Evolutionary conservation across 2,797 vertebrate genomes (phyloP), one percentile per base, ranked within the genome.

Genomic region (Antrozous pallidus): DNA sequence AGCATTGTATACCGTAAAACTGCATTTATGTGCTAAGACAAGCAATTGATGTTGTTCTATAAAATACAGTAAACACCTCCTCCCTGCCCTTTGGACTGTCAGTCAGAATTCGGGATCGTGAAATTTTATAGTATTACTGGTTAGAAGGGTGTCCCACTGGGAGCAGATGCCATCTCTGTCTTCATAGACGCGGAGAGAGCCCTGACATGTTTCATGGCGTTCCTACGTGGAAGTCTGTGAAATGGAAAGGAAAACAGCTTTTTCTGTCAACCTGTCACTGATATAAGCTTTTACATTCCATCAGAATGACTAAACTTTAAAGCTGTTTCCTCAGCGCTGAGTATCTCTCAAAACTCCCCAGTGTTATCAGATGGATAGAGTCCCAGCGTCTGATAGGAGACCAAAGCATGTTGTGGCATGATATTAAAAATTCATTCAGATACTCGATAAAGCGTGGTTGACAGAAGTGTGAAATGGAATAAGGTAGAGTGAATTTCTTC

Each of bases 191-290:
- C 98, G 92, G 97, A 98, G 97, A 98, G 98, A 98, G 98, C 96
- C 98, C 98, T 98, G 98, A 98, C 98, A 98, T 98, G 98, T 99
- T 98, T 98, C 98, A 98, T 98, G 98, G 98, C 98, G 97, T 98
- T 98, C 98, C 97, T 98, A 98, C 97, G 98, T 98, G 98, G 98
- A 98, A 98, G 98, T 98, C 98, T 98, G 98, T 98, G 98, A 98
- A 98, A 98, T 98, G 98, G 98, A 98, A 98, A 98, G 98, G 98
- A 98, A 98, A 98, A 99, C 98, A 98, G 98, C 98, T 98, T 98
- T 98, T 98, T 98, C 98, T 99, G 98, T 98, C 98, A 98, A 98
- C 98, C 98, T 99, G 98, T 99, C 98, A 98, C 98, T 97, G 97
- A 98, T 98, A 98, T 96, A 98, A 98, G 98, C 98, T 98, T 98